Base-by-base conservation (phyloP, 2,888 invertebrate species). In the Hemaris fuciformis region DNA sequence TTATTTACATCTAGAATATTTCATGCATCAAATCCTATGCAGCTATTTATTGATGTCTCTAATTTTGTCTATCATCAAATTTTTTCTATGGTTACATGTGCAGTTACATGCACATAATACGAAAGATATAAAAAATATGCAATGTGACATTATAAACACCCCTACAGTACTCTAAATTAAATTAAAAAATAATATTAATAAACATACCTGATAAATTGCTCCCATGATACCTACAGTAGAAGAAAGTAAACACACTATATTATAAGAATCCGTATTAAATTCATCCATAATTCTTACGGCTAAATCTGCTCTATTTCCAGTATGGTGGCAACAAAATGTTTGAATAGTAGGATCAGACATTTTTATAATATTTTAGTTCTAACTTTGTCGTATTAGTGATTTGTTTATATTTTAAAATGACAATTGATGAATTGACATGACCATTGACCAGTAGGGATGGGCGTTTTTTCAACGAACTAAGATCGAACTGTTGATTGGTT, bases 261-360 rank as follows among this genome's bases (percentile, higher is more conserved):
- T 96, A 80, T 97, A 97, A 1, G 95, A 93, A 74, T 95, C 93
- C 0, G 96, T 94, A 80, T 96, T 95, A 77, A 97, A 96, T 85
- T 95, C 95, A 67, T 93, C 88, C 94, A 96, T 95, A 64, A 96
- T 93, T 75, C 91, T 90, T 7, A 95, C 88, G 23, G 95, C 94
- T 77, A 95, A 93, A 75, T 95, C 94, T 65, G 94, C 93, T 63
- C 93, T 93, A 75, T 94, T 94, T 15, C 93, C 94, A 60, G 94
- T 93, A 71, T 95, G 95, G 78, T 96, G 95, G 79, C 97, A 97
- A 83, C 95, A 95, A 81, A 96, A 96, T 13, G 96, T 96, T 92
- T 97, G 97, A 75, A 97, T 96, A 43, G 96, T 96, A 60, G 97
- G 97, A 86, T 97, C 97, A 38, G 96, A 96, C 97, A 80, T 18